Percentiles rank a stretch among this genome's conserved stretches.
Evolutionary conservation across 2,888 invertebrate genomes (phyloP).

Genomic region (Conus canariensis): DNA sequence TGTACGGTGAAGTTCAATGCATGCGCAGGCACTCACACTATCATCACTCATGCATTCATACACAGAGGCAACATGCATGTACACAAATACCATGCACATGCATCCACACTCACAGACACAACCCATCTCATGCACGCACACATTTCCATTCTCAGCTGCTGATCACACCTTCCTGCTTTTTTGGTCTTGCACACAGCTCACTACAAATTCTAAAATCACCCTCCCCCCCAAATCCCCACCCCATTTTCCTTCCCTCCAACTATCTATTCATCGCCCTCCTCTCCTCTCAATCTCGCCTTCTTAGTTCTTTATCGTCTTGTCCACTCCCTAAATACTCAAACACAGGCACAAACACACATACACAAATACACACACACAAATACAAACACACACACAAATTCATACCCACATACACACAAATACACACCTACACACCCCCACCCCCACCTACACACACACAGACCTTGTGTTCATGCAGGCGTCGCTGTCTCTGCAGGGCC

Average conservation of each 20-base stretch:
- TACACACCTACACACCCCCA: not conserved
- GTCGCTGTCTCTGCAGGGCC: slow-evolving; percentile 75
- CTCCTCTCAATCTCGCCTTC: not conserved
- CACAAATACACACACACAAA: no score
- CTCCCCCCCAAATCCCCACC: not conserved
- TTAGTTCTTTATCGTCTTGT: not conserved
- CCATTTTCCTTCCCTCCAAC: not conserved
- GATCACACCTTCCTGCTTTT: no score
- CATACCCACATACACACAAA: not conserved
- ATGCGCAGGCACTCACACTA: no score
- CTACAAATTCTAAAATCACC: no score
- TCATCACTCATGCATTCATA: not conserved
- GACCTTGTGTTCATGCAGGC: slow-evolving; percentile 77
- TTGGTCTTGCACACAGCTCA: no score
- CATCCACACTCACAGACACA: slow-evolving; percentile 17
- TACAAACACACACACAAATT: not conserved
- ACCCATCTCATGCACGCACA: not conserved
- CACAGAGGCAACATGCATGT: not conserved
- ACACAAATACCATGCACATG: not conserved
- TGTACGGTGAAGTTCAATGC: no score
- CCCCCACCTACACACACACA: not conserved
- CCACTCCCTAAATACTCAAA: not conserved
- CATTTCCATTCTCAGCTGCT: not conserved
- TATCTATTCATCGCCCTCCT: not conserved
- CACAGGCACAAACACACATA: not conserved